Percentiles rank a stretch among this genome's conserved stretches.
phyloP scores from a whole-genome alignment of 1,140 invertebrate species.

The Brachionus rotundiformis region DNA sequence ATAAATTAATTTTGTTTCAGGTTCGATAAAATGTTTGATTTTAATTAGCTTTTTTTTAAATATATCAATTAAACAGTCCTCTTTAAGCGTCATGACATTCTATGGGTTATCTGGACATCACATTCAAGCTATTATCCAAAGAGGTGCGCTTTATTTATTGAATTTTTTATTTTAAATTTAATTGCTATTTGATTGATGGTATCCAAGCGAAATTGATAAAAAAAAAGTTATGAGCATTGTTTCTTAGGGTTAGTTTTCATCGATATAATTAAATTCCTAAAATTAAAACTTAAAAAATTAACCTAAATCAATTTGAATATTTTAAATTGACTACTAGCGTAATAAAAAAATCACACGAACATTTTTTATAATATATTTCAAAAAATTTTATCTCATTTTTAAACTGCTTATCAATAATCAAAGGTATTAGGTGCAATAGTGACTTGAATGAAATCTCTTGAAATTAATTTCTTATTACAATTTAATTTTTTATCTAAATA shows the following conservation, averaged over 20 bases:
- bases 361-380: background rate
- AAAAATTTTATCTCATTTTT: background rate
- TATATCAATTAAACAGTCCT: background rate
- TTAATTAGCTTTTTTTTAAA: background rate
- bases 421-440: background rate
- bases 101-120: background rate
- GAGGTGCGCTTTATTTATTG: background rate
- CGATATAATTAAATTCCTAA: background rate
- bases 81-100: slow-evolving; percentile 19
- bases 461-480: background rate
- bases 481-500: background rate
- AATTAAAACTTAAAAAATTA: background rate
- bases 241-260: background rate
- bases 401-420: background rate
- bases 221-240: background rate
- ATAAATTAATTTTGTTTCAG: slow-evolving; percentile 14
- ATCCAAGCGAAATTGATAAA: background rate
- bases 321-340: background rate
- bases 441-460: background rate
- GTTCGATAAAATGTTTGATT: slow-evolving; percentile 1
- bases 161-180: background rate
- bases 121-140: background rate
- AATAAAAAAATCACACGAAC: background rate
- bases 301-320: background rate
- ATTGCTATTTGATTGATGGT: slow-evolving; percentile 13